phyloP scores from a whole-genome alignment of 2,888 invertebrate species.

The Leptinotarsa juncta region DNA sequence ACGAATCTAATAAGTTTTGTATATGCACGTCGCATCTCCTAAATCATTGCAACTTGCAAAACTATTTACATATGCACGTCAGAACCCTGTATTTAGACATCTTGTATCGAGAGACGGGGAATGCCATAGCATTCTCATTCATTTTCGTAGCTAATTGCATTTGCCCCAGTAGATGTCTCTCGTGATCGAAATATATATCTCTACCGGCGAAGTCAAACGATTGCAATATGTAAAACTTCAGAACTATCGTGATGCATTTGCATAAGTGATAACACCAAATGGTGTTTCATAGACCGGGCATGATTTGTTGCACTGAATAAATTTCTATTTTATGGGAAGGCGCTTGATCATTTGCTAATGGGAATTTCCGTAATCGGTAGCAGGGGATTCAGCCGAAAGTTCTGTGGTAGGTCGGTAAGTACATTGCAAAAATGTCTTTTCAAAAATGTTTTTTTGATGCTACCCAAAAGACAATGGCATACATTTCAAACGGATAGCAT shows the following conservation, averaged over 20 bases:
- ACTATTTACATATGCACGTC: conserved; percentile 47
- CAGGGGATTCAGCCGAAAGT: background rate
- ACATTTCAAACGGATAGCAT: no score
- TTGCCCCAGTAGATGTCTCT: conserved; percentile 46
- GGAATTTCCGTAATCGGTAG: background rate
- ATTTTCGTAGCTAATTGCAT: conserved; percentile 43
- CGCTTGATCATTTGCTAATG: conserved; percentile 7
- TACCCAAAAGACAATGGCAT: no score
- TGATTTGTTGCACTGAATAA: conserved; percentile 1
- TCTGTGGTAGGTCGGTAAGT: background rate
- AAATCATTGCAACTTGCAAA: conserved; percentile 41
- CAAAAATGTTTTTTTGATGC: no score
- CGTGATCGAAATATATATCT: conserved; percentile 47
- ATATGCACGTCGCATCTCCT: conserved; percentile 31
- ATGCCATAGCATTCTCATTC: conserved; percentile 29
- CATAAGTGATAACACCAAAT: conserved; percentile 37
- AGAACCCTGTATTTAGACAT: conserved; percentile 39
- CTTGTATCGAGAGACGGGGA: conserved; percentile 33
- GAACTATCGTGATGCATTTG: conserved; percentile 34
- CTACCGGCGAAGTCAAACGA: conserved; percentile 29
- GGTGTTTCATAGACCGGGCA: background rate
- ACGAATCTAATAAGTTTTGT: conserved; percentile 29
- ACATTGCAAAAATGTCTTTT: no score
- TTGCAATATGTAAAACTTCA: conserved; percentile 38
- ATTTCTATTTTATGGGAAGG: background rate